Conservation (phyloP, 64 coral and sea anemone species). For the Hydrozoanthus tunicans region DNA sequence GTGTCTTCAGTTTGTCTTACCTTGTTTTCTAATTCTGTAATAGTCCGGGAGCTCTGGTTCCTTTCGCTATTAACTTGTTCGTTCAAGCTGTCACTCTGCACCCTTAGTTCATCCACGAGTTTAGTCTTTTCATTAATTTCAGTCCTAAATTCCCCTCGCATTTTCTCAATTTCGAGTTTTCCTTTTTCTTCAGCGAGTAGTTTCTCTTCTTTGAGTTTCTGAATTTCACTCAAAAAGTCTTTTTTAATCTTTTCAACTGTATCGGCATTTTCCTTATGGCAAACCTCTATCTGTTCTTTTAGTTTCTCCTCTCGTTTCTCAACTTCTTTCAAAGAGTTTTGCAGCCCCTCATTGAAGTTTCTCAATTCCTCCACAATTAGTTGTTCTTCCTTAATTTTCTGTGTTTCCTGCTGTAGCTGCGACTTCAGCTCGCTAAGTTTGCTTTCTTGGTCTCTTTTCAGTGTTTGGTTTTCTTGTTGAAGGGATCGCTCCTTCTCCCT, state of each 20-base stretch:
- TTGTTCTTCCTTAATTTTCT: slow-evolving; percentile 71
- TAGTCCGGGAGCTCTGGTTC: slow-evolving; percentile 5
- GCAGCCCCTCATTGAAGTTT: slow-evolving; percentile 49
- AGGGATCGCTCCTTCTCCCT: slow-evolving; percentile 43
- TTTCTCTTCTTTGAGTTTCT: slow-evolving; percentile 71
- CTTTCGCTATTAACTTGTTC: slow-evolving; percentile 34
- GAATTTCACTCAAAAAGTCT: slow-evolving; percentile 5
- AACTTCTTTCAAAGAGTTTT: slow-evolving; percentile 32
- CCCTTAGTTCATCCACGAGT: slow-evolving; percentile 55
- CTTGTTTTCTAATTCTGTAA: slow-evolving; percentile 7
- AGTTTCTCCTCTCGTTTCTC: slow-evolving; percentile 26
- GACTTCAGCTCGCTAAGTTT: slow-evolving; percentile 76
- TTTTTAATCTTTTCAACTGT: slow-evolving; percentile 29
- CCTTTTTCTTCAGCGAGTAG: slow-evolving; percentile 65
- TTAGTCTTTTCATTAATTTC: slow-evolving; percentile 57
- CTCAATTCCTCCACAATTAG: slow-evolving; percentile 71
- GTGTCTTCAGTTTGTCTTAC: slow-evolving; percentile 38
- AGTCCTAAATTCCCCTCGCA: slow-evolving; percentile 53
- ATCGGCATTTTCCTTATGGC: slow-evolving; percentile 33
- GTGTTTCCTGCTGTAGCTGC: slow-evolving; percentile 65
- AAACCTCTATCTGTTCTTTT: slow-evolving; percentile 32
- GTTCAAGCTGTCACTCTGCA: slow-evolving; percentile 54
- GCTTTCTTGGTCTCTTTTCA: slow-evolving; percentile 59
- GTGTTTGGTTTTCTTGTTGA: slow-evolving; percentile 49
- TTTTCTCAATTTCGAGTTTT: slow-evolving; percentile 68